Evolutionary conservation across 2,888 invertebrate species (phyloP).

Genomic region (Heteromurus nitidus): DNA sequence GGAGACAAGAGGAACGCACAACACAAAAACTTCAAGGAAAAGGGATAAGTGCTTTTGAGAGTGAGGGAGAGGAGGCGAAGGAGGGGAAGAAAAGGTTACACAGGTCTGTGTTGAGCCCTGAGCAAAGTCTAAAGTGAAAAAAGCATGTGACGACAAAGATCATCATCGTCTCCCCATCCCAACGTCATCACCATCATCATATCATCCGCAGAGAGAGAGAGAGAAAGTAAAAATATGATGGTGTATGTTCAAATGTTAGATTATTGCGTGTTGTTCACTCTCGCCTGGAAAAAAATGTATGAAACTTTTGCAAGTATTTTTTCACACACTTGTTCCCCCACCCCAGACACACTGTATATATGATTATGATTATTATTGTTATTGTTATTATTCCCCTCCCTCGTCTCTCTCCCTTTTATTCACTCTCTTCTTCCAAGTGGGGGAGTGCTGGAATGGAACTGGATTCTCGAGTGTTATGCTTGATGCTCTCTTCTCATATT

Average conservation of each 20-base stretch:
- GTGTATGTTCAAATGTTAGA: too few species aligned
- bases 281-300: background rate
- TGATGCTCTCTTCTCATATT: too few species aligned
- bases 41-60: constrained; percentile 41
- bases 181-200: constrained; percentile 22
- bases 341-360: constrained; percentile 15
- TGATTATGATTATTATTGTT: constrained; percentile 65
- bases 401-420: constrained; percentile 44
- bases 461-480: too few species aligned
- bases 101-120: background rate
- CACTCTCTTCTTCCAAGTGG: too few species aligned
- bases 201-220: background rate
- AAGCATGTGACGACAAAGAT: constrained; percentile 51
- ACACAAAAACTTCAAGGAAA: too few species aligned
- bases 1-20: background rate
- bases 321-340: background rate
- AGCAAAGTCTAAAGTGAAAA: background rate
- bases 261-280: background rate
- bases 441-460: too few species aligned
- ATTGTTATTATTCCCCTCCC: constrained; percentile 63
- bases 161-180: constrained; percentile 27
- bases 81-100: too few species aligned
- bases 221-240: constrained; percentile 1
- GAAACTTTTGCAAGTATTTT: background rate
- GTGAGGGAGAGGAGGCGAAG: background rate